Evolutionary conservation across 2,888 invertebrate species (phyloP).

Genomic region (Pachliopta kotzebuea): DNA sequence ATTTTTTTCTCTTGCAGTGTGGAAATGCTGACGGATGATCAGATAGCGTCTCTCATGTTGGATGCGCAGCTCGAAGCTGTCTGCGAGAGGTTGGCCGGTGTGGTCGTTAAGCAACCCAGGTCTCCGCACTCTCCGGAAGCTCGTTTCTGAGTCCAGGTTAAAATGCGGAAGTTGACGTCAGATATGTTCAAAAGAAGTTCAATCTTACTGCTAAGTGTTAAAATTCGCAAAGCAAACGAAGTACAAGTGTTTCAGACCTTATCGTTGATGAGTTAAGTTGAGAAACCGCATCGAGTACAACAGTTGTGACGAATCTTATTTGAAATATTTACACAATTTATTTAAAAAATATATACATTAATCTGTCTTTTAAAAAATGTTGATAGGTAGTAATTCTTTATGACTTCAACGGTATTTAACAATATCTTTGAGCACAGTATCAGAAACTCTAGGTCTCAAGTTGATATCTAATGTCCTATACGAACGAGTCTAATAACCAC

Average conservation of each 20-base stretch:
- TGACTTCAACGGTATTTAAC: neutral
- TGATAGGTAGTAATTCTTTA: neutral
- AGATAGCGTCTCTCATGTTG: conserved; percentile 87
- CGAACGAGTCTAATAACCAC: too few relatives aligned
- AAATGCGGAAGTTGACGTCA: neutral
- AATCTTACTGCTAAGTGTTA: neutral
- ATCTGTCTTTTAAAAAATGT: neutral
- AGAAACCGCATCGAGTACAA: neutral
- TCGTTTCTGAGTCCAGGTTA: conserved; percentile 37
- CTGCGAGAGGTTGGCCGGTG: conserved; percentile 83
- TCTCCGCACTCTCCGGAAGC: conserved; percentile 47
- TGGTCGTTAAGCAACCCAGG: conserved; percentile 42
- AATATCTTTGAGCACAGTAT: too few relatives aligned
- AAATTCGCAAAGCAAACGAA: neutral
- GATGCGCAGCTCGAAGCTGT: conserved; percentile 86
- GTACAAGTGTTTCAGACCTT: neutral
- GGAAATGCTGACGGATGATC: conserved; percentile 89
- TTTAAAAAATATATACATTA: neutral
- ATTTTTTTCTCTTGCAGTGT: conserved; percentile 74
- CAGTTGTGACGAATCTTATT: neutral
- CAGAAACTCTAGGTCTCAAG: neutral
- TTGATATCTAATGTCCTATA: neutral
- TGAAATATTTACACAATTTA: too few relatives aligned
- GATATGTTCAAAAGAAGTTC: neutral
- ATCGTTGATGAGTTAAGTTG: neutral